Evolutionary conservation across 2,113 vertebrate genomes (phyloP).

Genomic region (Brachypodius melanocephalos): DNA sequence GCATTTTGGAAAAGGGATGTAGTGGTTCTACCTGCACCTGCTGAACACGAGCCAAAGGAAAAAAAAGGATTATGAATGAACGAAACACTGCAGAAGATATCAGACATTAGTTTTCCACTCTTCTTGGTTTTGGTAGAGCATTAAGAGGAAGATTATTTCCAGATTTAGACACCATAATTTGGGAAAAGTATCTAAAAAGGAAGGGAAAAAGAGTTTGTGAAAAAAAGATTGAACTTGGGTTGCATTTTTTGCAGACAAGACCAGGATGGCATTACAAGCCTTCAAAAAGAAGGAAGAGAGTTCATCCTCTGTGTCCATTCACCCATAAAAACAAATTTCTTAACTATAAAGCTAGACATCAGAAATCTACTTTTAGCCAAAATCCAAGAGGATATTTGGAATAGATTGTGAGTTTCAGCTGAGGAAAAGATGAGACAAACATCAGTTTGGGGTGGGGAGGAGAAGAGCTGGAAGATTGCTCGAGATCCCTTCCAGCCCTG

Average conservation of each 20-base stretch:
- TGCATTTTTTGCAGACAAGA: neutral
- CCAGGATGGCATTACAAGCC: neutral
- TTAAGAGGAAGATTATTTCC: neutral
- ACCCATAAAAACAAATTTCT: neutral
- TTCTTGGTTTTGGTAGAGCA: neutral
- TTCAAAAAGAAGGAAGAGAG: neutral
- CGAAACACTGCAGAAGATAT: neutral
- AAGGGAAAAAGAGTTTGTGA: neutral
- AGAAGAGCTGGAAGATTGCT: neutral
- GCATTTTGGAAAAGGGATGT: neutral
- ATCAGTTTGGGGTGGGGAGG: neutral
- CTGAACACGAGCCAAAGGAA: neutral
- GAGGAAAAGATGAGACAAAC: neutral
- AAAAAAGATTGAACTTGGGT: too few relatives aligned
- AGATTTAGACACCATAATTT: neutral
- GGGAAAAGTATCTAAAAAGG: neutral
- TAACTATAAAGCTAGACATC: neutral
- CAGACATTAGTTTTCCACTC: neutral
- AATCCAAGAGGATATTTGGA: neutral
- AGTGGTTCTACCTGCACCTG: neutral
- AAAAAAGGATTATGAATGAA: neutral
- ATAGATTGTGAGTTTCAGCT: neutral
- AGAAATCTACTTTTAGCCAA: neutral
- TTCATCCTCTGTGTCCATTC: neutral
- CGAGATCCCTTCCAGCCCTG: neutral